Evolutionary conservation across 2,113 vertebrate genomes (phyloP), one percentile per base, ranked within the genome.

Genomic region (Solenodon paradoxus): DNA sequence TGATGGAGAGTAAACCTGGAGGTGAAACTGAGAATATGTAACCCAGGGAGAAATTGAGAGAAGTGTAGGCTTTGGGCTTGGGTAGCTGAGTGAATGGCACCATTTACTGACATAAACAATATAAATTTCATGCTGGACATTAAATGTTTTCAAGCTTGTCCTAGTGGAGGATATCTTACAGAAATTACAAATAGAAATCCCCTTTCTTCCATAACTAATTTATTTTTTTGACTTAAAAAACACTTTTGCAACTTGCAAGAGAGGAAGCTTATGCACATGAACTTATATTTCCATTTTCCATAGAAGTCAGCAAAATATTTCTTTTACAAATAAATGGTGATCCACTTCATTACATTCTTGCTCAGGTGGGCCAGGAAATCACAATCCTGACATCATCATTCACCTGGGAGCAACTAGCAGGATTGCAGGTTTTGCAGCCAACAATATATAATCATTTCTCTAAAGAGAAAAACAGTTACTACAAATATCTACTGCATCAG

Each of bases 261-360:
- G 24, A 80, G 16, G 32, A 79, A 90, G 85, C 49, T 42, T 68
- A 16, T 82, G 17, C 49, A 66, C 7, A 32, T 77, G 24, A 71
- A 91, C n/a, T 26, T 77, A 53, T 51, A 83, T 47, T 47, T 78
- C 9, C 26, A 66, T 17, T 42, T 68, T 90, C 28, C 24, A 32
- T 89, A 86, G 30, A 86, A 51, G 20, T 85, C 26, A 47, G 32
- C 32, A 91, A 92, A 94, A 90, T 82, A n/a, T 22, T 30, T 86
- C 12, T 96, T 69, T 59, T 69, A 72, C 26, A 84, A 92, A 92
- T 66, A 89, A 89, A 88, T 63, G 64, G 24, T 66, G 57, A 96
- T 72, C 55, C 59, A 88, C 81, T 90, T 95, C 63, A 88, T 81
- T 77, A 53, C 7, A 63, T 57, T 71, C 42, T 53, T 81, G 40